phyloP scores from a whole-genome alignment of 2,113 vertebrate genomes.

The human region GRCh38 chr2:141713001-141713500 shows the following conservation, averaged over 20 bases:
- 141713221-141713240: not conserved
- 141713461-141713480: not conserved
- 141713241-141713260: not conserved
- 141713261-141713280: not conserved
- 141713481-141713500: constrained; percentile 29
- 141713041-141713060: not conserved
- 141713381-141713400: constrained; percentile 40
- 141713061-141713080: not conserved
- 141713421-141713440: constrained; percentile 43
- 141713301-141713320: not conserved
- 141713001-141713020: not conserved
- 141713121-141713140: no score
- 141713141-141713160: no score
- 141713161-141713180: no score
- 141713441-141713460: constrained; percentile 37
- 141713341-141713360: not conserved
- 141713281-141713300: not conserved
- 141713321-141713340: not conserved
- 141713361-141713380: constrained; percentile 42
- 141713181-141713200: not conserved
- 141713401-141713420: not conserved
- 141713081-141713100: not conserved
- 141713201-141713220: not conserved
- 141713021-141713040: not conserved
- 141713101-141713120: no score